These are phyloP conservation scores for Catagonus wagneri DNA, from an alignment of 2,113 vertebrate species.

Conservation along the genomic window DNA sequence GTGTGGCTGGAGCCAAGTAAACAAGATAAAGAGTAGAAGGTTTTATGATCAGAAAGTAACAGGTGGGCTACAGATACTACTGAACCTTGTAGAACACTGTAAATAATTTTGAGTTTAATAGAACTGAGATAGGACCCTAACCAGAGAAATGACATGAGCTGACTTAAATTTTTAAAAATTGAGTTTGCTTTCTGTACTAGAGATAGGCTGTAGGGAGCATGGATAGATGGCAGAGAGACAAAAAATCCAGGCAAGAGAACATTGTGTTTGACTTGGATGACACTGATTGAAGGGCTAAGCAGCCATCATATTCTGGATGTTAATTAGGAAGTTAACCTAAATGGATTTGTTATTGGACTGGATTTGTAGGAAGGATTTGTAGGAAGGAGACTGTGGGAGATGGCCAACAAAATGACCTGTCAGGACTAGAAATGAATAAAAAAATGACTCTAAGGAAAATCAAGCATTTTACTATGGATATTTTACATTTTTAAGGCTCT, in stretches of 20 bases:
- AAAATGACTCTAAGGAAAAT: constrained; percentile 12
- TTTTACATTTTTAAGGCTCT: constrained; percentile 21
- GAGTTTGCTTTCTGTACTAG: background rate
- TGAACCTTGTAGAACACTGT: background rate
- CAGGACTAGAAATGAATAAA: background rate
- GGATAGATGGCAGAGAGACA: background rate
- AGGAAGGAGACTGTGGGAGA: background rate
- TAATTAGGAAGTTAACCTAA: background rate
- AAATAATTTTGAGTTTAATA: background rate
- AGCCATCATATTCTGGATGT: background rate
- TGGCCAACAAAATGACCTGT: background rate
- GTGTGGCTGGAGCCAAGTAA: background rate
- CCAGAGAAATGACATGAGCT: background rate
- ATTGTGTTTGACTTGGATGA: background rate
- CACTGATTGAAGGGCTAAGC: background rate
- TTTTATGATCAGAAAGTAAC: background rate
- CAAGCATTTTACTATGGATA: background rate
- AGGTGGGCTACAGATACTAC: background rate
- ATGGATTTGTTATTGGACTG: background rate
- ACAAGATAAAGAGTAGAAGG: background rate
- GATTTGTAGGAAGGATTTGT: background rate
- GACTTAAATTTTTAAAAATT: background rate
- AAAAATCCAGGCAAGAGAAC: background rate
- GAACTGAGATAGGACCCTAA: background rate
- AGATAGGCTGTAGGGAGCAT: background rate